Conservation (phyloP, 2,888 invertebrate species). For the Linyphia triangularis region DNA sequence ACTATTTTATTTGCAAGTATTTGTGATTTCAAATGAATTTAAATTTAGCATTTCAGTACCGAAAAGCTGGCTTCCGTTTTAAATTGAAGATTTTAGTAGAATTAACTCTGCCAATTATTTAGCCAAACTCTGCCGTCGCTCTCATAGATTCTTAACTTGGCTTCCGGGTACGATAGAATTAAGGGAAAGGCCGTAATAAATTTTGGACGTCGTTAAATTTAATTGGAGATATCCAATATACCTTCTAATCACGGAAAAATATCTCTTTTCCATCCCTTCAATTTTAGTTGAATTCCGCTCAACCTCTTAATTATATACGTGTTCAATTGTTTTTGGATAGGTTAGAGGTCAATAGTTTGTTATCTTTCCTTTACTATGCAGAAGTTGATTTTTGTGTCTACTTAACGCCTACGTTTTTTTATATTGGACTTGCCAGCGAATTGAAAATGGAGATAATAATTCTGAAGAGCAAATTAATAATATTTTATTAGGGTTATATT, state of each 20-base stretch:
- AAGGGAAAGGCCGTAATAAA: conserved; percentile 11
- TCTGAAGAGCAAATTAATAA: no score
- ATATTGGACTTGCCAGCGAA: no score
- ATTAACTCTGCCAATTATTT: conserved; percentile 18
- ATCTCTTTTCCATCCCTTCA: background rate
- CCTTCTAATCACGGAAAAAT: conserved; percentile 45
- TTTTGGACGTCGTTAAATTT: conserved; percentile 43
- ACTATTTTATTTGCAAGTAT: no score
- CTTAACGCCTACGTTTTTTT: no score
- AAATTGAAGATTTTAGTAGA: background rate
- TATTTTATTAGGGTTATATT: no score
- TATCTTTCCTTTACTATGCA: no score
- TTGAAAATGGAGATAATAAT: no score
- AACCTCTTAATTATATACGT: background rate
- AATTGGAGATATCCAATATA: conserved; percentile 4
- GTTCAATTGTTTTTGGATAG: no score
- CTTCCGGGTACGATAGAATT: conserved; percentile 10
- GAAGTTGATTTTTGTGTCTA: no score
- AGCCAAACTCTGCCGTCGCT: background rate
- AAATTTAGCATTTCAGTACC: background rate
- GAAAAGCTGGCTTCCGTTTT: background rate
- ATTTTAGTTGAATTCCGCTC: background rate
- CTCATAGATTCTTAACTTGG: conserved; percentile 7
- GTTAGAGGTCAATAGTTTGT: no score
- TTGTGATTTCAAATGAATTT: no score